Percentiles rank a stretch among this genome's conserved stretches.
These are phyloP conservation scores for Saxidomus purpurata DNA, from an alignment of 1,140 invertebrate genomes.

Conservation along the genomic window DNA sequence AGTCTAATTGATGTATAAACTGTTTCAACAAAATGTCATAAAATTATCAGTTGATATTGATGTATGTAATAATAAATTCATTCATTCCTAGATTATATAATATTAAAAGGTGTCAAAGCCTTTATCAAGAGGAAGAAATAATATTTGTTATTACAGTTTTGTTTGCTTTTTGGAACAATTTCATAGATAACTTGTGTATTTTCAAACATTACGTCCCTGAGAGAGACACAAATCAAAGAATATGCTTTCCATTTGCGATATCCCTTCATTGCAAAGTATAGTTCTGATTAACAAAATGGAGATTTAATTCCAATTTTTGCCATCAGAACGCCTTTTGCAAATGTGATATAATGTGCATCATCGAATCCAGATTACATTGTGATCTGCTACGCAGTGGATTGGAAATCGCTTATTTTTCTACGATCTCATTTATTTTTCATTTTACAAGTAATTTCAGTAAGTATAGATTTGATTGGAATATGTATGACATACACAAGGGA, in stretches of 20 bases:
- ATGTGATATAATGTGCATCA: neutral
- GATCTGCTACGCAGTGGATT: neutral
- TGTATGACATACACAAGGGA: slow-evolving; percentile 22
- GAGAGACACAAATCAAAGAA: slow-evolving; percentile 19
- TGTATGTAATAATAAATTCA: too few species aligned
- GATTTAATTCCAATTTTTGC: slow-evolving; percentile 33
- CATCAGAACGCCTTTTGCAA: slow-evolving; percentile 8
- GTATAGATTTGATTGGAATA: slow-evolving; percentile 36
- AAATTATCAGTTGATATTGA: too few species aligned
- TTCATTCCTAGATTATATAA: too few species aligned
- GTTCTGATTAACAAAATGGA: slow-evolving; percentile 16
- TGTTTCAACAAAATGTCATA: too few species aligned
- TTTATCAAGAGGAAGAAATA: neutral
- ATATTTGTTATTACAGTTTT: neutral
- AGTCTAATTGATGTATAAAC: too few species aligned
- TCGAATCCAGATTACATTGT: neutral
- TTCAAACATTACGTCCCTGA: neutral
- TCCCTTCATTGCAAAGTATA: neutral
- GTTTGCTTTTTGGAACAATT: slow-evolving; percentile 5
- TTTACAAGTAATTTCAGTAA: slow-evolving; percentile 23
- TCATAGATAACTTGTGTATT: neutral
- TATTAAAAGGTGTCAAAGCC: too few species aligned
- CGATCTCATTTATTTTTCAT: slow-evolving; percentile 37
- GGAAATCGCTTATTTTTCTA: slow-evolving; percentile 12
- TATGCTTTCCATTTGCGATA: neutral